phyloP scores from a whole-genome alignment of 2,113 vertebrate species.

The Xiphophorus maculatus region DNA sequence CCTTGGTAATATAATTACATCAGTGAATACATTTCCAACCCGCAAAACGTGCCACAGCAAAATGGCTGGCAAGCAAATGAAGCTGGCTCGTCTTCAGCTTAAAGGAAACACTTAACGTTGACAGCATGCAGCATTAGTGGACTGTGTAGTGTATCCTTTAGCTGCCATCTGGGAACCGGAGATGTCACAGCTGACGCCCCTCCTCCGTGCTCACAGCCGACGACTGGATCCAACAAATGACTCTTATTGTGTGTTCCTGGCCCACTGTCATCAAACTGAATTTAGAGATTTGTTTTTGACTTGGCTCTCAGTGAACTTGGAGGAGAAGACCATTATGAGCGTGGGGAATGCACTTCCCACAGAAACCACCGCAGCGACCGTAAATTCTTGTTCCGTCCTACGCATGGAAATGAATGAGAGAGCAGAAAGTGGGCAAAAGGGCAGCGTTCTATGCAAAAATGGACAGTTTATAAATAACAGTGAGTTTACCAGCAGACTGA shows the following conservation, averaged over 20 bases:
- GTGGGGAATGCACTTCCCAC: constrained; percentile 94
- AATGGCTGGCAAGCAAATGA: constrained; percentile 1
- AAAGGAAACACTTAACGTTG: constrained; percentile 24
- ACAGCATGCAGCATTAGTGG: constrained; percentile 12
- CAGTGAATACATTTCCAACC: not conserved
- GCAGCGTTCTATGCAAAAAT: constrained; percentile 34
- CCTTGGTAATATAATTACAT: constrained; percentile 26
- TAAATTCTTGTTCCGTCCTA: constrained; percentile 94
- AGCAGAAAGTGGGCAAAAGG: constrained; percentile 51
- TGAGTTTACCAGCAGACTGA: constrained; percentile 52
- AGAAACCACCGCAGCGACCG: constrained; percentile 95
- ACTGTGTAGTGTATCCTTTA: constrained; percentile 37
- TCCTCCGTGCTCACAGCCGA: constrained; percentile 22
- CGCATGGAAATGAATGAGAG: constrained; percentile 39
- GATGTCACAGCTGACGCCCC: constrained; percentile 23
- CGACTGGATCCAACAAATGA: constrained; percentile 39
- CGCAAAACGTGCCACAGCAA: not conserved
- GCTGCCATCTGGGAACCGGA: constrained; percentile 63
- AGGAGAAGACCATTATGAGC: constrained; percentile 85
- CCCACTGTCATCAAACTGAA: constrained; percentile 17
- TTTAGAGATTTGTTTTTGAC: constrained; percentile 49
- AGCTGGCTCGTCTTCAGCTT: constrained; percentile 39
- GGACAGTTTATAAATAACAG: constrained; percentile 44
- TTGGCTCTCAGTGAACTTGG: constrained; percentile 80
- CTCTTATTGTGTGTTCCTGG: constrained; percentile 23